Evolutionary conservation across 2,113 vertebrate genomes (phyloP).

Genomic region (Chloropsis cyanopogon): DNA sequence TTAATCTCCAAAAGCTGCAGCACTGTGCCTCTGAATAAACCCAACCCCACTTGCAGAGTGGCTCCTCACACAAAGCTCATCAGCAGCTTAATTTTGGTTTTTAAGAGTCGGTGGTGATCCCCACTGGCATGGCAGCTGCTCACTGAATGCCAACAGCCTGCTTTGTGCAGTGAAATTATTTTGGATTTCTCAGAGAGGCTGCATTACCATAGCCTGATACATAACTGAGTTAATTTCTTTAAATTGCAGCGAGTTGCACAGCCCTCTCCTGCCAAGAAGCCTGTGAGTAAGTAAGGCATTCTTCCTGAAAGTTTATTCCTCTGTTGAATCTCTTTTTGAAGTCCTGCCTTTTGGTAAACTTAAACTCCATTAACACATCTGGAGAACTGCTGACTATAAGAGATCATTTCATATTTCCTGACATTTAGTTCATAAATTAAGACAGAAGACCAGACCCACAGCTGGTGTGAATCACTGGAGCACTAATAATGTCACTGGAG

Average conservation of each 20-base stretch:
- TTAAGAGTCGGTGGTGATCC: neutral
- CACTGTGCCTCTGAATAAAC: neutral
- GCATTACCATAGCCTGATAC: neutral
- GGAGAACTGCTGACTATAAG: conserved; percentile 53
- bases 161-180: neutral
- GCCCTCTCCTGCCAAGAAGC: neutral
- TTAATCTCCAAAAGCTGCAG: neutral
- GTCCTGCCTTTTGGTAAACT: conserved; percentile 52
- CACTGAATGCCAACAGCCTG: neutral
- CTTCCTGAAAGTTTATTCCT: conserved; percentile 37
- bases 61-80: neutral
- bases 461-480: conserved; percentile 54
- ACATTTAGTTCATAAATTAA: conserved; percentile 48
- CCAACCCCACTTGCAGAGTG: neutral
- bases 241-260: neutral
- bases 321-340: conserved; percentile 46
- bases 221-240: conserved; percentile 19
- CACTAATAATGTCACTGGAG: conserved; percentile 45
- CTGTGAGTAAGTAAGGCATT: conserved; percentile 19
- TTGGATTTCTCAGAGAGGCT: neutral
- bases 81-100: neutral
- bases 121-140: neutral
- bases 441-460: conserved; percentile 32
- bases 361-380: conserved; percentile 61
- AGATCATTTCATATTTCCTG: conserved; percentile 62